Conservation (phyloP, 2,797 vertebrate genomes). For the Enteromius afrohamiltoni region DNA sequence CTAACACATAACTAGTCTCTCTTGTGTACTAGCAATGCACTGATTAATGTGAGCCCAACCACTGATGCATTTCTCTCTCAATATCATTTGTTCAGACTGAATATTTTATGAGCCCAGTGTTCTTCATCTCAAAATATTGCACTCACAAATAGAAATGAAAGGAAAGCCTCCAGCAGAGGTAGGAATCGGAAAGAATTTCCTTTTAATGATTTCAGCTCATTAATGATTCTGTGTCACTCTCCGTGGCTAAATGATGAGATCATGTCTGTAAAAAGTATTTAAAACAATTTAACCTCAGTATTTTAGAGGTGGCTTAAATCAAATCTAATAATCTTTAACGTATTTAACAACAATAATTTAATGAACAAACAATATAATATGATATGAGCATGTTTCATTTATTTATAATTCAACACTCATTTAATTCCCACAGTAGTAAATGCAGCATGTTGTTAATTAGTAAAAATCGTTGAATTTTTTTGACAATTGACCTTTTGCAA, state of each 20-base stretch:
- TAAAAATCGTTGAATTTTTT: not conserved
- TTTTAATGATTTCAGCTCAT: not conserved
- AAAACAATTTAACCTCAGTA: not conserved
- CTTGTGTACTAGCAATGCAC: not conserved
- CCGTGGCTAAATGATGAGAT: not conserved
- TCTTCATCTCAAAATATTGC: constrained; percentile 17
- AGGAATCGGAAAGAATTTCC: not conserved
- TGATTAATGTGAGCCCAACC: not conserved
- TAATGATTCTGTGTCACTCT: not conserved
- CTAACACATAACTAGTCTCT: constrained; percentile 9
- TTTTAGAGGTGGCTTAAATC: not conserved
- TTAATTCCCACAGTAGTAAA: not conserved
- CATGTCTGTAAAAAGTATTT: not conserved
- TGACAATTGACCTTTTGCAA: too few species aligned
- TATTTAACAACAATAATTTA: not conserved
- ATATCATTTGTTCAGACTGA: constrained; percentile 33
- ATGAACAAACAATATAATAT: not conserved
- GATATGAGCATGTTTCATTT: not conserved
- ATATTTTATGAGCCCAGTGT: constrained; percentile 32
- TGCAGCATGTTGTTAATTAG: not conserved
- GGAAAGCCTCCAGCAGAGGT: not conserved
- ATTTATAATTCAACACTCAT: not conserved
- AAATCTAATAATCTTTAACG: not conserved
- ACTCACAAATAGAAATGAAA: constrained; percentile 19
- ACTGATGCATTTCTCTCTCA: constrained; percentile 6